A percentile compares a stretch with the other conserved stretches of the same genome.
Evolutionary conservation across 2,113 vertebrate genomes (phyloP).

Genomic region (Rhombomys opimus): DNA sequence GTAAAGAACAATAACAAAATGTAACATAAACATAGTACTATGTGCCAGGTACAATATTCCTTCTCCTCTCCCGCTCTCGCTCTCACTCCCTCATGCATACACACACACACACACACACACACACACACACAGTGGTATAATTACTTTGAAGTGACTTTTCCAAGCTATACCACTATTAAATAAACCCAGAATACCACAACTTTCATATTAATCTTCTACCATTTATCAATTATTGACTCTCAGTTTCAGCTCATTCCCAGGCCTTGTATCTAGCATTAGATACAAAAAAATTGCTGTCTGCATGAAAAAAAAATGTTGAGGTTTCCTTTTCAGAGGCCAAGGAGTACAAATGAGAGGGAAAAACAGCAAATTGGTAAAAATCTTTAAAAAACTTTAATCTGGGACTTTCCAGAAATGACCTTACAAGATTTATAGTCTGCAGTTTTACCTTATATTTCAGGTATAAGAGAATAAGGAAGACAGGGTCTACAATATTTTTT

Average conservation of each 20-base stretch:
- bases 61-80: too few relatives aligned
- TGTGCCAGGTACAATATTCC: not conserved
- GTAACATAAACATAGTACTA: too few relatives aligned
- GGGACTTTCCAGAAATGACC: not conserved
- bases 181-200: not conserved
- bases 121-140: not conserved
- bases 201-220: not conserved
- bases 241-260: not conserved
- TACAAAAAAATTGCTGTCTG: not conserved
- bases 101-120: not conserved
- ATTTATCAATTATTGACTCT: not conserved
- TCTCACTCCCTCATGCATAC: too few relatives aligned
- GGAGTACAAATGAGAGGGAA: slow-evolving; percentile 4
- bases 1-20: too few relatives aligned
- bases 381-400: not conserved
- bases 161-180: not conserved
- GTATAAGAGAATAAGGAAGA: not conserved
- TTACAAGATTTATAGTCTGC: not conserved
- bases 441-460: not conserved
- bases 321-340: not conserved
- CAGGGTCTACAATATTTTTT: not conserved
- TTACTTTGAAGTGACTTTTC: not conserved
- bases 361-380: slow-evolving; percentile 43
- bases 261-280: not conserved
- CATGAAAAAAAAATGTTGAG: not conserved